Percentiles rank a stretch among this genome's conserved stretches.
These are phyloP conservation scores for Sinopyrophorus schimmeli DNA, from an alignment of 2,888 invertebrate genomes.

Conservation along the genomic window DNA sequence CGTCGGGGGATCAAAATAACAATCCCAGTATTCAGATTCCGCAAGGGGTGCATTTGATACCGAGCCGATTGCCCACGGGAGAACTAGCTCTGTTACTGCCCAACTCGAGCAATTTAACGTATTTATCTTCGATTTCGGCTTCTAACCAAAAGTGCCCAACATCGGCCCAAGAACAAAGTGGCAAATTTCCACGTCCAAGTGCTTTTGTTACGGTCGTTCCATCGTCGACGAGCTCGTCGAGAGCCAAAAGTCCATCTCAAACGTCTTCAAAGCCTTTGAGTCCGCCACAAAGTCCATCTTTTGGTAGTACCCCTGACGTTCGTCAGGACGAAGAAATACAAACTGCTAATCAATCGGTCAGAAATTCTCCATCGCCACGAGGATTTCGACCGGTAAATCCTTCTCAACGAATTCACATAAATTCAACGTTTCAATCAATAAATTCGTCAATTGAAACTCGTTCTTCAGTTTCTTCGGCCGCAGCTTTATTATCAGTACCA, in stretches of 20 bases:
- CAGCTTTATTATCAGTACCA: slow-evolving; percentile 8
- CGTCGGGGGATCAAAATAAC: slow-evolving; percentile 57
- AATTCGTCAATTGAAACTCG: slow-evolving; percentile 8
- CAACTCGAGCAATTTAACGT: slow-evolving; percentile 59
- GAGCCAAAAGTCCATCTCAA: slow-evolving; percentile 31
- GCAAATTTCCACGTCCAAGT: slow-evolving; percentile 47
- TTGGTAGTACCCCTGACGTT: slow-evolving; percentile 49
- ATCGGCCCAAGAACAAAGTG: slow-evolving; percentile 18
- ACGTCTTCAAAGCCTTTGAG: slow-evolving; percentile 52
- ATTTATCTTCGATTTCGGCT: slow-evolving; percentile 52
- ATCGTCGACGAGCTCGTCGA: slow-evolving; percentile 35
- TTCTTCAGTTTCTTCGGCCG: slow-evolving; percentile 23
- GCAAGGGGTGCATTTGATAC: slow-evolving; percentile 67
- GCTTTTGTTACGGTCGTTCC: slow-evolving; percentile 57
- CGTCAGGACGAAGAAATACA: slow-evolving; percentile 20
- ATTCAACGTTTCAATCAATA: background rate
- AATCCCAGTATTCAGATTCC: slow-evolving; percentile 62
- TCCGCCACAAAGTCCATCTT: slow-evolving; percentile 72
- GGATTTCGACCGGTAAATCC: slow-evolving; percentile 49
- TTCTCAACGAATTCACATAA: slow-evolving; percentile 29
- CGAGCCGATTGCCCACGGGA: slow-evolving; percentile 66
- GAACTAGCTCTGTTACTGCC: slow-evolving; percentile 70
- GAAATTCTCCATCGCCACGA: slow-evolving; percentile 40
- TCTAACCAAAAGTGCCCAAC: slow-evolving; percentile 40
- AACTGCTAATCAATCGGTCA: background rate